A percentile compares a stretch with the other conserved stretches of the same genome.
Evolutionary conservation across 1,140 invertebrate genomes (phyloP).

Genomic region (Drosophila seguyi): DNA sequence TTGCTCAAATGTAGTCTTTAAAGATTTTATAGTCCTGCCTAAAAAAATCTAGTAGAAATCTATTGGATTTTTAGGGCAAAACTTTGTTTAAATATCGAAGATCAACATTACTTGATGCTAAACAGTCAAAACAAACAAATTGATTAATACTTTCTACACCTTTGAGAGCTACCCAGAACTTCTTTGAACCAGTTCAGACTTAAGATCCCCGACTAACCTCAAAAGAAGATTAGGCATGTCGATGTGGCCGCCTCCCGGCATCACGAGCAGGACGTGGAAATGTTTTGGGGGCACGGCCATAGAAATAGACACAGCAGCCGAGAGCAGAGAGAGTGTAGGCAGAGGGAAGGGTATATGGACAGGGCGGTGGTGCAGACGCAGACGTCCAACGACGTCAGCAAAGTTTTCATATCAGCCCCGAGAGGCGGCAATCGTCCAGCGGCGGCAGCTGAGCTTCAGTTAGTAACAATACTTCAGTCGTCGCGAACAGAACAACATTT

Average conservation of each 20-base stretch:
- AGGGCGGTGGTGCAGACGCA: background rate
- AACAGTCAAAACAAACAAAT: constrained; percentile 9
- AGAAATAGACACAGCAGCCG: constrained; percentile 40
- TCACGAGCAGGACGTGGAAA: constrained; percentile 16
- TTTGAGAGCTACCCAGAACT: background rate
- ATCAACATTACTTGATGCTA: background rate
- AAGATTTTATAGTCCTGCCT: too few relatives aligned
- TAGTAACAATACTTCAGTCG: constrained; percentile 76
- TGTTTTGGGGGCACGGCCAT: constrained; percentile 64
- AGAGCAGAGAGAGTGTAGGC: background rate
- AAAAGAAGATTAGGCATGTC: background rate
- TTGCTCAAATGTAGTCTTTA: too few relatives aligned
- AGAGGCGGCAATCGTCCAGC: constrained; percentile 41
- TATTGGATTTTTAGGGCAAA: background rate
- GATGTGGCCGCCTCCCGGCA: constrained; percentile 20
- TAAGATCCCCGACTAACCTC: background rate
- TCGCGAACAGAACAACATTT: constrained; percentile 72
- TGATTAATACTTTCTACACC: background rate
- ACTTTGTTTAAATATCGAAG: background rate
- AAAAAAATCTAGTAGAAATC: background rate
- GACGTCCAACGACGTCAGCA: constrained; percentile 43
- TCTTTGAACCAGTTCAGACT: background rate
- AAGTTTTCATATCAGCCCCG: constrained; percentile 36
- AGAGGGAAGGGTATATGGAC: constrained; percentile 8
- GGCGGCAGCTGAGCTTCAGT: constrained; percentile 32